Evolutionary conservation across 30 jellyfish, hydroid and myxozoan genomes (phyloP).

Genomic region (Chironex yamaguchii): DNA sequence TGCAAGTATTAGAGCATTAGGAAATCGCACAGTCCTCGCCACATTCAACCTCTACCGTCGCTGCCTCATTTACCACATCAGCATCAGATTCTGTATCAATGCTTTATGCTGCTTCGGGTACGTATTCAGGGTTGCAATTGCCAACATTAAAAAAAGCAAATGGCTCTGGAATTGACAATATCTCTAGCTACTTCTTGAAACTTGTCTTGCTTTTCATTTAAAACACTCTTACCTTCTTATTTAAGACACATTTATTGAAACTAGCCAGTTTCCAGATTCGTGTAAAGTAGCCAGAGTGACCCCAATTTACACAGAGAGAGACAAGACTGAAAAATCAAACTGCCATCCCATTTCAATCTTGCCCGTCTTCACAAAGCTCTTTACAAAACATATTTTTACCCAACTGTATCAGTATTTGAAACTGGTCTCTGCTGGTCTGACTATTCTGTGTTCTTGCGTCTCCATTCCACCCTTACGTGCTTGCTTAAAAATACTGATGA

Average conservation of each 20-base stretch:
- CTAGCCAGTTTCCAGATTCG: slow-evolving; percentile 28
- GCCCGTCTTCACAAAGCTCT: slow-evolving; percentile 43
- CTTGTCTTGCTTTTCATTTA: slow-evolving; percentile 31
- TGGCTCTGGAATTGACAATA: not conserved
- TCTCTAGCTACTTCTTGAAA: slow-evolving; percentile 36
- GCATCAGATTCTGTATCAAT: too few relatives aligned
- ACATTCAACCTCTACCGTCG: too few relatives aligned
- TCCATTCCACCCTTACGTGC: slow-evolving; percentile 21
- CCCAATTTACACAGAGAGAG: slow-evolving; percentile 54
- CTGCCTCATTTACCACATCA: too few relatives aligned
- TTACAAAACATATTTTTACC: slow-evolving; percentile 15
- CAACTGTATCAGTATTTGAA: slow-evolving; percentile 28
- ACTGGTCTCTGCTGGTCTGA: not conserved
- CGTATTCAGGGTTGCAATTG: too few relatives aligned
- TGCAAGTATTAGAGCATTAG: too few relatives aligned
- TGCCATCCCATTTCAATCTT: slow-evolving; percentile 43
- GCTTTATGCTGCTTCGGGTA: too few relatives aligned
- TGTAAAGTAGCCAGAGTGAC: slow-evolving; percentile 42
- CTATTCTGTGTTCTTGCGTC: slow-evolving; percentile 17
- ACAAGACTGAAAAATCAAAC: slow-evolving; percentile 34
- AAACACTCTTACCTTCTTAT: slow-evolving; percentile 13
- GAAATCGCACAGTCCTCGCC: too few relatives aligned
- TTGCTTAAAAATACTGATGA: slow-evolving; percentile 31
- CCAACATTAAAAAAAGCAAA: not conserved
- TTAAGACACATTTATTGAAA: slow-evolving; percentile 6